A percentile compares a stretch with the other conserved stretches of the same genome.
These are phyloP conservation scores for Drosophila neocordata DNA, from an alignment of 1,140 invertebrate genomes.

Conservation along the genomic window DNA sequence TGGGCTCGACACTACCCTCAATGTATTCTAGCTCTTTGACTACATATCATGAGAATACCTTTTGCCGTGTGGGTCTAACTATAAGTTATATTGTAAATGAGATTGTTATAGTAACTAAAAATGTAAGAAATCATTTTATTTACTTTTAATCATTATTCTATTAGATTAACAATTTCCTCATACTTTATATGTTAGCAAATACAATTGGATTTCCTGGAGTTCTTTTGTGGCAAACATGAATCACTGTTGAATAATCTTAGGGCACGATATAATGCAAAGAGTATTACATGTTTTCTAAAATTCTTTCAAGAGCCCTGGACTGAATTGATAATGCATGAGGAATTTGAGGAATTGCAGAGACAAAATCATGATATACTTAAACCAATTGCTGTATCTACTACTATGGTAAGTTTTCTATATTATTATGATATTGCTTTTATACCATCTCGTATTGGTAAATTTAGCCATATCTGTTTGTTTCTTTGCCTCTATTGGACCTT, in stretches of 20 bases:
- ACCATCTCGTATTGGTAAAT: too few species aligned
- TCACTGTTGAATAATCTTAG: constrained; percentile 58
- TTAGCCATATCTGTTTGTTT: too few species aligned
- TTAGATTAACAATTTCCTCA: neutral
- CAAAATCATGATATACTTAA: constrained; percentile 42
- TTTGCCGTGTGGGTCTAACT: constrained; percentile 55
- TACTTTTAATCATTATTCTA: too few species aligned
- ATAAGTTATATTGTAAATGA: constrained; percentile 59
- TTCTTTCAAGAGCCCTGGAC: constrained; percentile 71
- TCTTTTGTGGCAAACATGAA: constrained; percentile 69
- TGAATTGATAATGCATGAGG: constrained; percentile 61
- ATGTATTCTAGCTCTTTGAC: constrained; percentile 19
- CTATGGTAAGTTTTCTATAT: constrained; percentile 21
- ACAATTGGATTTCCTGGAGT: constrained; percentile 54
- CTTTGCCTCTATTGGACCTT: too few species aligned
- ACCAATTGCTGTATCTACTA: constrained; percentile 11
- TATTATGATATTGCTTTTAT: too few species aligned
- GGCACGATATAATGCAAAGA: constrained; percentile 19
- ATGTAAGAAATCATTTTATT: constrained; percentile 27
- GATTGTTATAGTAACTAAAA: constrained; percentile 63
- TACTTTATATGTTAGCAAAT: constrained; percentile 20
- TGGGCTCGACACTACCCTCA: constrained; percentile 25
- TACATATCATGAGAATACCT: constrained; percentile 57
- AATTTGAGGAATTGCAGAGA: constrained; percentile 46
- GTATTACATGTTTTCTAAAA: constrained; percentile 44